Evolutionary conservation across 2,797 vertebrate species (phyloP), one percentile per base, ranked within the genome.

Genomic region (Macrochelys suwanniensis): DNA sequence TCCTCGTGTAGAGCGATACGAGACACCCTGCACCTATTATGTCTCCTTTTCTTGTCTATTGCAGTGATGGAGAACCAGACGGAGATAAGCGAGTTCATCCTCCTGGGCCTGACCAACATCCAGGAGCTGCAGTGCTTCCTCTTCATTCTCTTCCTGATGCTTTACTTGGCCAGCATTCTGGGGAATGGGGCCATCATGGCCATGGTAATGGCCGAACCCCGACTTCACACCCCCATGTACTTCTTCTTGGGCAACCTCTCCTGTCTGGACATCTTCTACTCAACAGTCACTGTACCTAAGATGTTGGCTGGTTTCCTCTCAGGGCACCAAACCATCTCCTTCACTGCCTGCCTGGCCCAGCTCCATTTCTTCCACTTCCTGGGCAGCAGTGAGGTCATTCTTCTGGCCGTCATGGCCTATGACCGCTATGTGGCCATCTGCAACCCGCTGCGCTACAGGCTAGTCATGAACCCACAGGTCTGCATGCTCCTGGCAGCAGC

Each of bases 161-260:
- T 97, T 65, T 97, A 97, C 90, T 37, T 96, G 25, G 68, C 87
- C 26, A 93, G 87, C 71, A 80, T 97, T 78, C 4, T 89, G 86
- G 97, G 95, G 85, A 97, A 97, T 77, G 83, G 90, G 53, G 61
- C 54, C 42, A 95, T 97, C 56, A 51, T 97, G 84, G 4, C 74
- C 37, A 84, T 94, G 7, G 37, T 85, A 15, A 56, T 81, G 79
- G 59, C 81, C 84, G 96, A 96, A 77, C 53, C 87, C 11, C 79
- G 71, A 59, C 92, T 96, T 10, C 93, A 96, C 42, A 96, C 53
- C 4, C 90, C 96, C 17, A 96, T 97, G 96, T 96, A 95, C 76
- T 96, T 94, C 79, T 97, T 97, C 37, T 87, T 97, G 82, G 92
- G 90, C 57, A 96, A 97, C 7, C 90, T 97, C 61, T 95, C 94